These are phyloP conservation scores for Synanthedon andrenaeformis DNA, from an alignment of 2,888 invertebrate genomes.

Conservation along the genomic window DNA sequence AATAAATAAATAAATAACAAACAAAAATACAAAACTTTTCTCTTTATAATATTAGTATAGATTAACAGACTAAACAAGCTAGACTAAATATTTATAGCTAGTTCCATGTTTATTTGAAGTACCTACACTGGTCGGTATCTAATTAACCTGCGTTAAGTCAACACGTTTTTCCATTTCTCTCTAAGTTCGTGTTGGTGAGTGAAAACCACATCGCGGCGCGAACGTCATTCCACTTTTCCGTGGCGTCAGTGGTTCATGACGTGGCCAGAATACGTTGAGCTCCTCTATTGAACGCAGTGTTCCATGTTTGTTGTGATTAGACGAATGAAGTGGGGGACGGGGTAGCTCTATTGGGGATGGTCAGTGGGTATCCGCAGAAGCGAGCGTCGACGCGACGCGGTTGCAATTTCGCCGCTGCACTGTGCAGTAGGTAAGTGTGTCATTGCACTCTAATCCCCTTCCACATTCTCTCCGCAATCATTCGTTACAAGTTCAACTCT, in stretches of 20 bases:
- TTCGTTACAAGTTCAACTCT: conserved; percentile 56
- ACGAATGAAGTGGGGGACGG: conserved; percentile 15
- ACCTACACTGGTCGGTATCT: conserved; percentile 13
- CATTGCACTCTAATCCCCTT: conserved; percentile 65
- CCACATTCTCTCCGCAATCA: conserved; percentile 49
- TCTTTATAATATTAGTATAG: too few species aligned
- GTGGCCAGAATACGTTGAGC: conserved; percentile 33
- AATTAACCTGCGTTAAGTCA: conserved; percentile 19
- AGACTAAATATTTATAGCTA: too few species aligned
- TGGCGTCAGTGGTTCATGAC: conserved; percentile 53
- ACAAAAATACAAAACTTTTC: too few species aligned
- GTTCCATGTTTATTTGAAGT: too few species aligned
- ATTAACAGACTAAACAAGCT: too few species aligned
- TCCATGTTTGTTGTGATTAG: conserved; percentile 16
- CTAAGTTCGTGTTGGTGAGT: conserved; percentile 56
- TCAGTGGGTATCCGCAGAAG: conserved; percentile 39
- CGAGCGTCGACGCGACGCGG: conserved; percentile 35
- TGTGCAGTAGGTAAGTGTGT: conserved; percentile 66
- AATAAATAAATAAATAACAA: too few species aligned
- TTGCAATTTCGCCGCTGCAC: conserved; percentile 61
- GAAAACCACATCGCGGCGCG: conserved; percentile 58
- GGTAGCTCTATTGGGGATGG: conserved; percentile 37
- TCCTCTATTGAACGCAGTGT: conserved; percentile 18
- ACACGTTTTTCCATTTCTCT: conserved; percentile 53
- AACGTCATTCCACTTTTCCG: conserved; percentile 69